Evolutionary conservation across 2,113 vertebrate species (phyloP), one percentile per base, ranked within the genome.

Genomic region (Petaurus breviceps): DNA sequence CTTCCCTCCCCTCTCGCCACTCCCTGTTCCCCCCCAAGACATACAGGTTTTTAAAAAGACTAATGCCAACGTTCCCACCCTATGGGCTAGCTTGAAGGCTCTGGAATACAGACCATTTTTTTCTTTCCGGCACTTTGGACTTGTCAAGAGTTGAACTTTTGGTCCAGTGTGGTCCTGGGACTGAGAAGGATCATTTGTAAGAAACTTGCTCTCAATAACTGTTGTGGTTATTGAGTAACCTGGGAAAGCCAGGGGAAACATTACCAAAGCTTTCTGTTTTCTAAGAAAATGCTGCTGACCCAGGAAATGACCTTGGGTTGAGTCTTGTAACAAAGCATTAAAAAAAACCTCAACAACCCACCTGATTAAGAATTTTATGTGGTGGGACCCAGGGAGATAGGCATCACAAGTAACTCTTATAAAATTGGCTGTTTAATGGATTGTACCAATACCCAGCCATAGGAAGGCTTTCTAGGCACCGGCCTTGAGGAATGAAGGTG

Each of bases 201-300:
- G 12, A 53, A 90, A 51, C 51, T 84, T 55, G 28, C 51, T 95
- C 95, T 96, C 89, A 3, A 95, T 96, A 95, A 95, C 89, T 91
- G 84, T 89, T 91, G 91, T 95, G 95, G 96, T 97, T 96, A 94
- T 97, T 97, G 93, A 97, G 96, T 96, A 98, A 97, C 95, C 90
- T 49, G 49, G 95, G 68, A 91, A 95, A 92, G 94, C 93, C 91
- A 90, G 96, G 93, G 93, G 46, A 47, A 96, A 93, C 52, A 96
- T 96, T 96, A 96, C 96, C 95, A 90, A 50, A 55, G 8, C 89
- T 95, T 95, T 53, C 8, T 94, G 57, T 95, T 96, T 97, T 97
- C 28, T 2, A 97, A 97, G 97, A 97, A 97, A 96, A 93, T 94
- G 91, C 47, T 54, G 0, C 61, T 10, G 1, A 16, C 55, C 49